Evolutionary conservation across 2,797 vertebrate genomes (phyloP).

Genomic region (Silurus aristotelis): DNA sequence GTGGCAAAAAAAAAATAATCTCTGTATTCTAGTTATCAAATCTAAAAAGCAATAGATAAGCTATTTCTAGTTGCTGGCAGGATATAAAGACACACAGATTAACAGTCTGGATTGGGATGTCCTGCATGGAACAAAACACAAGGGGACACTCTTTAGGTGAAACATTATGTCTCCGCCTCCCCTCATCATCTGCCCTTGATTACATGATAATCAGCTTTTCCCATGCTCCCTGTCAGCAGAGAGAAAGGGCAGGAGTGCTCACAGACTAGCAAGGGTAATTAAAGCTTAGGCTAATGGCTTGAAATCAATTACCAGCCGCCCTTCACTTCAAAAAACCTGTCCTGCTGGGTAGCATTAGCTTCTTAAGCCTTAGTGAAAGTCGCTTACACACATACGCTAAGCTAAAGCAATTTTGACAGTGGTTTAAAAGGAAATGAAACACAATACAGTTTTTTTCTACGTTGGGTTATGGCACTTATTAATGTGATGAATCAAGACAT

Average conservation of each 20-base stretch:
- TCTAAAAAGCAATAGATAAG: not conserved
- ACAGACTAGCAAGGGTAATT: slow-evolving; percentile 64
- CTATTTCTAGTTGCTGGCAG: slow-evolving; percentile 3
- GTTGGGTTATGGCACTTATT: not conserved
- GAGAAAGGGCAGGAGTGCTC: slow-evolving; percentile 27
- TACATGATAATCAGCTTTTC: slow-evolving; percentile 74
- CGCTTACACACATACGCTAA: not conserved
- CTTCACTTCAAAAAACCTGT: slow-evolving; percentile 49
- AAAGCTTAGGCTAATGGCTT: slow-evolving; percentile 62
- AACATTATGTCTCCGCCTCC: slow-evolving; percentile 67
- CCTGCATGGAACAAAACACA: slow-evolving; percentile 22
- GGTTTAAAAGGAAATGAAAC: not conserved
- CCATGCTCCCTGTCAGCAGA: slow-evolving; percentile 45
- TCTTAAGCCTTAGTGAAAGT: slow-evolving; percentile 26
- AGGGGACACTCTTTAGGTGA: slow-evolving; percentile 56
- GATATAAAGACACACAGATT: slow-evolving; percentile 7
- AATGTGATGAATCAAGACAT: not conserved
- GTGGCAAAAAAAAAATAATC: not conserved
- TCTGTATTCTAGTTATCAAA: not conserved
- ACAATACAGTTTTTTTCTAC: not conserved
- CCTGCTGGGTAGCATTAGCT: slow-evolving; percentile 34
- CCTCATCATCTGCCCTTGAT: slow-evolving; percentile 57
- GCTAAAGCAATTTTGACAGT: not conserved
- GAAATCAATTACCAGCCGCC: slow-evolving; percentile 65
- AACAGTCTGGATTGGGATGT: slow-evolving; percentile 18